Evolutionary conservation across 1,140 invertebrate genomes (phyloP).

Genomic region (Stenopsyche tienmushanensis): DNA sequence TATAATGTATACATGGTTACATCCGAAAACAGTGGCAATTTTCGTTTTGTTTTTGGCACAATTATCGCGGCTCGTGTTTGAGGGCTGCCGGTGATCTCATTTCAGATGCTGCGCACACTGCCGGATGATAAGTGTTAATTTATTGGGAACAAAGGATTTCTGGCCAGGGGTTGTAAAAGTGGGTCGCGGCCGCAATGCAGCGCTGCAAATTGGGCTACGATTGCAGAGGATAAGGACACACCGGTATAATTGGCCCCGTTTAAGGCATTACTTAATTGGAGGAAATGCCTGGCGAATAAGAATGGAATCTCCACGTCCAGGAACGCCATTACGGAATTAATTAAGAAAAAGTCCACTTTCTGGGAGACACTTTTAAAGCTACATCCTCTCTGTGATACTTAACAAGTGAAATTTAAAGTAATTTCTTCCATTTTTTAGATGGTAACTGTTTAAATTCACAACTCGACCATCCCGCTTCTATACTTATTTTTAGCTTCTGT

Average conservation of each 20-base stretch:
- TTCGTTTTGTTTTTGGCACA: too few species aligned
- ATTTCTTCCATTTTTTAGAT: too few species aligned
- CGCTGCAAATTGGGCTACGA: conserved; percentile 1
- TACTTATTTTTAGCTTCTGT: too few species aligned
- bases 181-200: conserved; percentile 30
- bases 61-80: not conserved
- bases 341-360: not conserved
- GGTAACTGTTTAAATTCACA: too few species aligned
- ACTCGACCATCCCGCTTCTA: too few species aligned
- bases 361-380: too few species aligned
- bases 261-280: not conserved
- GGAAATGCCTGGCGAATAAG: not conserved
- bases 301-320: too few species aligned
- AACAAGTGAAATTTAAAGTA: too few species aligned
- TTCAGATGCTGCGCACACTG: not conserved
- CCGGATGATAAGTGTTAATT: conserved; percentile 8
- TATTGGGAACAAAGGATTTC: conserved; percentile 13
- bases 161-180: conserved; percentile 8
- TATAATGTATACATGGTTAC: too few species aligned
- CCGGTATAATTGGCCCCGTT: not conserved
- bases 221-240: not conserved
- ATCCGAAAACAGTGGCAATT: too few species aligned
- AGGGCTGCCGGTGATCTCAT: not conserved
- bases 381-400: too few species aligned
- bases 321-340: not conserved